These are phyloP conservation scores for Metaphire vulgaris DNA, from an alignment of 1,140 invertebrate species.

Conservation along the genomic window DNA sequence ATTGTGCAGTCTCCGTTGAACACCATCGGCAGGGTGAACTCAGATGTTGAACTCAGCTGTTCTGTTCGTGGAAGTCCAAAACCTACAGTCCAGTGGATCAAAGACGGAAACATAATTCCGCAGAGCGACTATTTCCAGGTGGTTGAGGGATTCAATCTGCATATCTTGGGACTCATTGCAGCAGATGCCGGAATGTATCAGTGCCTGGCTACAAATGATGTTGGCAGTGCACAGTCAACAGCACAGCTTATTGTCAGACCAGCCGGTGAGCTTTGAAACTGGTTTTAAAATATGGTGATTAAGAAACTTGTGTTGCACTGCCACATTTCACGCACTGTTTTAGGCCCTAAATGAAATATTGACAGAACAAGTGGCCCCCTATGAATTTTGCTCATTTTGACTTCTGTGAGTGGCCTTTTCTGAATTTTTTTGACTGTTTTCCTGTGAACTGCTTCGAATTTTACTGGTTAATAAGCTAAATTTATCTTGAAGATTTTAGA, in stretches of 20 bases:
- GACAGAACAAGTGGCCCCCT: too few relatives aligned
- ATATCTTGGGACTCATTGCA: slow-evolving; percentile 75
- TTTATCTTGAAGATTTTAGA: background rate
- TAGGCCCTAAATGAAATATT: too few relatives aligned
- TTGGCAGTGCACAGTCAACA: slow-evolving; percentile 73
- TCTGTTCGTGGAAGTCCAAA: slow-evolving; percentile 71
- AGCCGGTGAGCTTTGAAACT: background rate
- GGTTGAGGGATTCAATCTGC: slow-evolving; percentile 57
- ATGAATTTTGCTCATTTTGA: too few relatives aligned
- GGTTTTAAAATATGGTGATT: too few relatives aligned
- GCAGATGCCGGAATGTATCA: slow-evolving; percentile 87
- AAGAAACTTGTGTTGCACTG: too few relatives aligned
- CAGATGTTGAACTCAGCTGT: slow-evolving; percentile 79
- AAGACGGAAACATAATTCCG: slow-evolving; percentile 80
- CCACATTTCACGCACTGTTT: too few relatives aligned
- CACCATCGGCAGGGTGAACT: slow-evolving; percentile 66
- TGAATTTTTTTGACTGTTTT: too few relatives aligned
- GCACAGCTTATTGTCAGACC: slow-evolving; percentile 60
- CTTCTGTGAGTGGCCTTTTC: too few relatives aligned
- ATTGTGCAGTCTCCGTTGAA: slow-evolving; percentile 66
- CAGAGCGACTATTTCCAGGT: slow-evolving; percentile 74
- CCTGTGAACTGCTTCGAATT: too few relatives aligned
- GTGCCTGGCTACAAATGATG: slow-evolving; percentile 75
- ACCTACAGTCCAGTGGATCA: slow-evolving; percentile 75
- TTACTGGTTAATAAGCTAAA: too few relatives aligned